phyloP scores from a whole-genome alignment of 2,797 vertebrate species.

The Pelodytes ibericus region DNA sequence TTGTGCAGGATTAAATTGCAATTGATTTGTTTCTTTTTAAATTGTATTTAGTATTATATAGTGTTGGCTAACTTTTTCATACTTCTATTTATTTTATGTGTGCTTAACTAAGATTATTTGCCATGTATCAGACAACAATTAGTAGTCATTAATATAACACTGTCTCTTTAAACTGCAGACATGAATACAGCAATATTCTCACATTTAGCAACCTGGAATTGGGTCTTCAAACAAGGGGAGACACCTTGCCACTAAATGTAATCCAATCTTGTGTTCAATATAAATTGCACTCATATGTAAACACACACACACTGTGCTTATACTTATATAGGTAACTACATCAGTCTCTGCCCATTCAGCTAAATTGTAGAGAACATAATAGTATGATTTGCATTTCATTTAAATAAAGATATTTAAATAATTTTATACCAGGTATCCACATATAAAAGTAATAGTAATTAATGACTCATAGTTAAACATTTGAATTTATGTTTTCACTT shows the following conservation, averaged over 20 bases:
- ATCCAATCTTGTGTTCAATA: constrained; percentile 55
- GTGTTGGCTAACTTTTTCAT: neutral
- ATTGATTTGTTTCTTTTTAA: neutral
- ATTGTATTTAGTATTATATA: constrained; percentile 1
- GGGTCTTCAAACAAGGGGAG: constrained; percentile 50
- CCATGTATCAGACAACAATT: constrained; percentile 21
- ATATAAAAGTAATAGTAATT: constrained; percentile 27
- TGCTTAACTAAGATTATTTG: constrained; percentile 42
- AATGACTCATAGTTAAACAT: constrained; percentile 23
- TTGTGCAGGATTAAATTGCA: constrained; percentile 15
- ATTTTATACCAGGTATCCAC: constrained; percentile 32
- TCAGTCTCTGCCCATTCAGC: constrained; percentile 60
- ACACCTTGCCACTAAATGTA: constrained; percentile 54
- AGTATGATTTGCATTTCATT: constrained; percentile 62
- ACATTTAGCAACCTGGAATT: constrained; percentile 61
- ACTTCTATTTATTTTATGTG: constrained; percentile 3
- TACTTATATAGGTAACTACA: constrained; percentile 62
- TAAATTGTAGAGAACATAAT: constrained; percentile 57
- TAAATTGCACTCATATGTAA: constrained; percentile 67
- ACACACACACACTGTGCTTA: constrained; percentile 77
- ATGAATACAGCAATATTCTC: constrained; percentile 58
- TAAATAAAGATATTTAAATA: constrained; percentile 58
- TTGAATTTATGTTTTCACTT: constrained; percentile 55
- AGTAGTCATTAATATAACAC: constrained; percentile 32
- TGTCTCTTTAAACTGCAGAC: no score